Evolutionary conservation across 1,140 invertebrate genomes (phyloP).

Genomic region (Andricus grossulariae): DNA sequence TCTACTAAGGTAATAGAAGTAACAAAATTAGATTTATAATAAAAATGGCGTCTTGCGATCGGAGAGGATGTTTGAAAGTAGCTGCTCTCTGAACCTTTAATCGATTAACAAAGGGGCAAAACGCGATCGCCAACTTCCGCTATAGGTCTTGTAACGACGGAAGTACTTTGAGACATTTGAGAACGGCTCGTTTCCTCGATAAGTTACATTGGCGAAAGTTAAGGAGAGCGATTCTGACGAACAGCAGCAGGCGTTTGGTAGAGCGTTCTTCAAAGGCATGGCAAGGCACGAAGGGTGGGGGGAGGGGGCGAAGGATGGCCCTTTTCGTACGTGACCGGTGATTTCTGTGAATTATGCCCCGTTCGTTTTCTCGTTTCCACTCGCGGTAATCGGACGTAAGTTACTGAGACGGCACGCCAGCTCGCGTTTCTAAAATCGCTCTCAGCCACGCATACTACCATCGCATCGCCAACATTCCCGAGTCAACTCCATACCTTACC

Average conservation of each 20-base stretch:
- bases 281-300: not conserved
- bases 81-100: not conserved
- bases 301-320: constrained; percentile 9
- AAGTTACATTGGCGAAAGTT: constrained; percentile 7
- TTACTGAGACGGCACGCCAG: constrained; percentile 33
- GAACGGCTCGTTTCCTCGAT: constrained; percentile 8
- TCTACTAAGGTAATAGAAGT: too few relatives aligned
- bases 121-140: constrained; percentile 19
- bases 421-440: constrained; percentile 37
- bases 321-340: constrained; percentile 36
- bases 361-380: constrained; percentile 39
- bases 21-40: too few relatives aligned
- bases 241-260: not conserved
- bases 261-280: not conserved
- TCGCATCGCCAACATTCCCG: not conserved
- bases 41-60: too few relatives aligned
- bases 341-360: constrained; percentile 39
- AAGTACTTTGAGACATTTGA: constrained; percentile 19
- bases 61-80: constrained; percentile 1
- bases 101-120: constrained; percentile 22
- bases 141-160: constrained; percentile 2
- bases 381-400: constrained; percentile 35
- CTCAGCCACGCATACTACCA: constrained; percentile 6
- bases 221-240: constrained; percentile 18
- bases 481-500: too few relatives aligned